Conservation (phyloP, 2,888 invertebrate species). For the Trachelus iudaicus region DNA sequence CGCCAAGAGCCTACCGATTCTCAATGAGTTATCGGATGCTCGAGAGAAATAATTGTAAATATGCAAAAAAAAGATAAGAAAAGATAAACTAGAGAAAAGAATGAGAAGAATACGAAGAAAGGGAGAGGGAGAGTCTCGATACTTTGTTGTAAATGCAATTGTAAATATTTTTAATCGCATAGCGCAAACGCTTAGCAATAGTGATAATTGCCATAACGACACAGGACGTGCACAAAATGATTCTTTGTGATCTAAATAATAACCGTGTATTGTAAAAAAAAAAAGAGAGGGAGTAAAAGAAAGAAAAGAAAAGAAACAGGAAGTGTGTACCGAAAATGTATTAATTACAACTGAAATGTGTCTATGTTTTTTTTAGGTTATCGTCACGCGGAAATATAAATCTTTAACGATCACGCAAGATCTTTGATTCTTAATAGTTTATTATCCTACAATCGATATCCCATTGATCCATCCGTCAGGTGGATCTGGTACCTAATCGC, state of each 20-base stretch:
- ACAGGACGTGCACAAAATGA: constrained; percentile 50
- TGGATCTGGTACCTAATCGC: too few relatives aligned
- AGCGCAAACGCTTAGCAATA: constrained; percentile 41
- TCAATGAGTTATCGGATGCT: too few relatives aligned
- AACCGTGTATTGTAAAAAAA: constrained; percentile 25
- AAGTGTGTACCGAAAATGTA: not conserved
- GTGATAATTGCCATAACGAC: constrained; percentile 43
- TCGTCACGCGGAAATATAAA: constrained; percentile 33
- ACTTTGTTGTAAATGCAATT: constrained; percentile 33
- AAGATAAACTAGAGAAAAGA: too few relatives aligned
- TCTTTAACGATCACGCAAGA: constrained; percentile 5
- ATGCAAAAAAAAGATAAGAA: not conserved
- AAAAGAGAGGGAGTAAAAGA: not conserved
- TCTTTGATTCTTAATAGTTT: not conserved
- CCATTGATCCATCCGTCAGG: too few relatives aligned
- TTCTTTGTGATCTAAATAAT: constrained; percentile 24
- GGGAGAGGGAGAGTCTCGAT: not conserved
- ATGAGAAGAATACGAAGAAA: too few relatives aligned
- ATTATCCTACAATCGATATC: too few relatives aligned
- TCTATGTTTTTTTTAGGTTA: constrained; percentile 39
- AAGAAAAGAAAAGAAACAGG: not conserved
- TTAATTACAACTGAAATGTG: constrained; percentile 29
- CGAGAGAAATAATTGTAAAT: not conserved
- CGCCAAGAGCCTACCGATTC: too few relatives aligned
- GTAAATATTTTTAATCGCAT: constrained; percentile 40